phyloP scores from a whole-genome alignment of 2,888 invertebrate species.

The Rotaria sp. region DNA sequence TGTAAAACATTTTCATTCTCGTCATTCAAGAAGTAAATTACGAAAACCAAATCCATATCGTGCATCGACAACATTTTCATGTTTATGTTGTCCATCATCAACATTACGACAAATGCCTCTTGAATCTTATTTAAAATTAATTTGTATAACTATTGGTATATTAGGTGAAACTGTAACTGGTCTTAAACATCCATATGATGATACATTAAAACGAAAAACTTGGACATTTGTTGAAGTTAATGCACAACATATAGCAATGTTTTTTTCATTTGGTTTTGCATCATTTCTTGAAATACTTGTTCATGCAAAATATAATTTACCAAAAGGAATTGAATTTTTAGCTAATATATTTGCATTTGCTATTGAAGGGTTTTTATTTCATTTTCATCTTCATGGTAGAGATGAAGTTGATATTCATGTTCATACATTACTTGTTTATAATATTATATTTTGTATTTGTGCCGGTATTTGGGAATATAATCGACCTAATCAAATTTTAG shows the following conservation, averaged over 20 bases:
- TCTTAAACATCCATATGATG: conserved; percentile 50
- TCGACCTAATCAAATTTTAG: conserved; percentile 32
- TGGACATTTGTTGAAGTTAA: conserved; percentile 47
- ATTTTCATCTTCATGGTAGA: conserved; percentile 57
- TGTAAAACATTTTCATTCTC: conserved; percentile 46
- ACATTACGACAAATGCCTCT: conserved; percentile 41
- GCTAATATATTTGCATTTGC: conserved; percentile 53
- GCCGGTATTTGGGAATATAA: conserved; percentile 28
- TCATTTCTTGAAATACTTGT: conserved; percentile 38
- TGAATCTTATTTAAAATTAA: conserved; percentile 40
- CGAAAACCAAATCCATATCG: conserved; percentile 41
- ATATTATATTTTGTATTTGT: conserved; percentile 11
- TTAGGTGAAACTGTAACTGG: conserved; percentile 52
- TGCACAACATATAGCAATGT: conserved; percentile 40
- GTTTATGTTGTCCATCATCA: conserved; percentile 45
- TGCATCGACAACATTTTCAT: conserved; percentile 45
- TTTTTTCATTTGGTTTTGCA: conserved; percentile 33
- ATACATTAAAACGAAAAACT: conserved; percentile 47
- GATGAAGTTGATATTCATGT: conserved; percentile 29
- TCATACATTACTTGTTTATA: conserved; percentile 35
- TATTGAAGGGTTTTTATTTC: conserved; percentile 57
- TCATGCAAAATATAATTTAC: conserved; percentile 39
- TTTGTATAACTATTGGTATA: conserved; percentile 47
- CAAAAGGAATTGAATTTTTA: conserved; percentile 50
- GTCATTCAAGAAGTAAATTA: conserved; percentile 26